Evolutionary conservation across 2,113 vertebrate species (phyloP).

Genomic region (Solea senegalensis): DNA sequence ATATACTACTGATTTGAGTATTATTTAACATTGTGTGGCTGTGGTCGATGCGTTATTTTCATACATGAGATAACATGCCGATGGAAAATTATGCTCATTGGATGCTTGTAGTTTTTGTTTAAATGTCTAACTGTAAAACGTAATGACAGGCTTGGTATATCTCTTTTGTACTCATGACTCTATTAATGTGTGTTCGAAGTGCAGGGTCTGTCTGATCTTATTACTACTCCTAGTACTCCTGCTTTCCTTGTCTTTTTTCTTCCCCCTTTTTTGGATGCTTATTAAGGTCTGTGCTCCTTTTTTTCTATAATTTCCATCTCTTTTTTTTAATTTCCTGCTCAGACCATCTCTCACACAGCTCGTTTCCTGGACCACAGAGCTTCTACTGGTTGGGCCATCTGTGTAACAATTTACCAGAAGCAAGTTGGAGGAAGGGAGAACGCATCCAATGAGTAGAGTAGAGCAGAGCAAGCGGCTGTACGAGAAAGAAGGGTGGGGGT

Average conservation of each 20-base stretch:
- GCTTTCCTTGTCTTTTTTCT: no score
- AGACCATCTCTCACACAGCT: slow-evolving; percentile 16
- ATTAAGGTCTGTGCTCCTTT: not conserved
- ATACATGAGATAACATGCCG: not conserved
- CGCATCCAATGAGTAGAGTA: slow-evolving; percentile 2
- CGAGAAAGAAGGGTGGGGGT: slow-evolving; percentile 17
- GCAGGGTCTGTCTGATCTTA: no score
- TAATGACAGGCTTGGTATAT: no score
- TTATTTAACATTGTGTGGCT: not conserved
- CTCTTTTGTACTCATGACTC: no score
- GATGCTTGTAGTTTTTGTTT: not conserved
- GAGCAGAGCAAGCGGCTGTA: slow-evolving; percentile 37
- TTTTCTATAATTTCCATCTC: not conserved
- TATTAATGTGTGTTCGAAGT: no score
- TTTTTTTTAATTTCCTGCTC: slow-evolving; percentile 1
- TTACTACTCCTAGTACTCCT: no score
- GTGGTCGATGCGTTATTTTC: not conserved
- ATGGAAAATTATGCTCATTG: slow-evolving; percentile 4
- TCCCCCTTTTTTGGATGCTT: not conserved
- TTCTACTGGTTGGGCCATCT: slow-evolving; percentile 50
- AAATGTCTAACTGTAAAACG: not conserved
- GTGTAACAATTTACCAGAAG: slow-evolving; percentile 47
- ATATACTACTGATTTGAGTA: not conserved
- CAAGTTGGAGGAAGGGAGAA: slow-evolving; percentile 31
- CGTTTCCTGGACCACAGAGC: slow-evolving; percentile 42